These are phyloP conservation scores for Erethizon dorsatum DNA, from an alignment of 2,797 vertebrate species.

Conservation along the genomic window DNA sequence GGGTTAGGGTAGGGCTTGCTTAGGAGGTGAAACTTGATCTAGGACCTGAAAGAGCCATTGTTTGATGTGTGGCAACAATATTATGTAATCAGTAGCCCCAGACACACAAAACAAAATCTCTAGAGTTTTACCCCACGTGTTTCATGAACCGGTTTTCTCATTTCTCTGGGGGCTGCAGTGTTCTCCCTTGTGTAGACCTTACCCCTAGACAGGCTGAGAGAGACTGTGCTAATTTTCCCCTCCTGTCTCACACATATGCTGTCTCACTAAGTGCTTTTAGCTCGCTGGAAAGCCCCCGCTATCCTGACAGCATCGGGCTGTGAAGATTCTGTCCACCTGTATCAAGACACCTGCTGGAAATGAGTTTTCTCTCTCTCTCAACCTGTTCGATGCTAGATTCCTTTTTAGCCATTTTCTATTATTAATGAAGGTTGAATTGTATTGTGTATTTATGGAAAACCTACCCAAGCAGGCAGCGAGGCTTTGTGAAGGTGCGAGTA, in stretches of 20 bases:
- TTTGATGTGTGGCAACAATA: neutral
- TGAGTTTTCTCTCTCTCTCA: neutral
- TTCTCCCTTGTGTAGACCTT: neutral
- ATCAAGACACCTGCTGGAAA: slow-evolving; percentile 25
- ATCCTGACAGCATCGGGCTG: neutral
- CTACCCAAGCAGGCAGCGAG: neutral
- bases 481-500: neutral
- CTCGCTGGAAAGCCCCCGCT: neutral
- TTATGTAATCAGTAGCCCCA: neutral
- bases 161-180: neutral
- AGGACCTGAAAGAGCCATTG: neutral
- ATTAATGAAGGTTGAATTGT: slow-evolving; percentile 43
- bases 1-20: neutral
- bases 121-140: neutral
- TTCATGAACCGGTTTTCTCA: neutral
- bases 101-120: neutral
- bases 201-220: neutral
- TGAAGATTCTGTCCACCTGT: neutral
- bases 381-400: neutral
- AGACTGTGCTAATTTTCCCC: neutral
- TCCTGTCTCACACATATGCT: neutral
- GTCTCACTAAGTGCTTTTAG: neutral
- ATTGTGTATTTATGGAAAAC: neutral
- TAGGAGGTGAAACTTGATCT: neutral
- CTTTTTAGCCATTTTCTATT: slow-evolving; percentile 23